phyloP scores from a whole-genome alignment of 2,113 vertebrate genomes.

The Pelodiscus sinensis region DNA sequence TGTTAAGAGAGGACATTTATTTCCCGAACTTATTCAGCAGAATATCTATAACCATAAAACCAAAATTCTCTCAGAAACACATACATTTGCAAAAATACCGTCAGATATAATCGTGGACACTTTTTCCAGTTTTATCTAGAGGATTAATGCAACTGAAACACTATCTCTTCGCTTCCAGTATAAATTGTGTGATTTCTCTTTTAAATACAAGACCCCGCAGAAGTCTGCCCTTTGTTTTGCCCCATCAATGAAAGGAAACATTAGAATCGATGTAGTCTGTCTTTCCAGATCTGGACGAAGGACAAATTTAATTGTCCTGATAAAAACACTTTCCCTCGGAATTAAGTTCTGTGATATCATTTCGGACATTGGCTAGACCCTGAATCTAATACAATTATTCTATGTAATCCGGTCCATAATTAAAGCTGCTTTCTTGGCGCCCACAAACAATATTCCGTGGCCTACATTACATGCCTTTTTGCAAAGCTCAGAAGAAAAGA shows the following conservation, averaged over 20 bases:
- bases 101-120: not conserved
- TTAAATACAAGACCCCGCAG: not conserved
- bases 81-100: not conserved
- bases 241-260: not conserved
- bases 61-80: accelerated
- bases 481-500: not conserved
- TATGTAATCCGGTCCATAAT: accelerated
- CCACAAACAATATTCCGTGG: not conserved
- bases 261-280: conserved; percentile 43
- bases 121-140: not conserved
- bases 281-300: conserved; percentile 28
- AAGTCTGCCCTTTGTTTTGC: not conserved
- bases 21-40: not conserved
- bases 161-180: conserved; percentile 25
- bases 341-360: not conserved
- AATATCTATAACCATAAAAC: not conserved
- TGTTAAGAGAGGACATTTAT: not conserved
- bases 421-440: not conserved
- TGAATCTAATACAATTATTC: accelerated
- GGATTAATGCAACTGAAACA: not conserved
- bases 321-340: not conserved
- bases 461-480: not conserved
- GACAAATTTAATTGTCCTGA: conserved; percentile 35
- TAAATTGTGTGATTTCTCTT: conserved; percentile 24
- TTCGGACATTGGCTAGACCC: not conserved